A percentile compares a stretch with the other conserved stretches of the same genome.
Evolutionary conservation across 2,113 vertebrate species (phyloP).

Genomic region (Martes martes): DNA sequence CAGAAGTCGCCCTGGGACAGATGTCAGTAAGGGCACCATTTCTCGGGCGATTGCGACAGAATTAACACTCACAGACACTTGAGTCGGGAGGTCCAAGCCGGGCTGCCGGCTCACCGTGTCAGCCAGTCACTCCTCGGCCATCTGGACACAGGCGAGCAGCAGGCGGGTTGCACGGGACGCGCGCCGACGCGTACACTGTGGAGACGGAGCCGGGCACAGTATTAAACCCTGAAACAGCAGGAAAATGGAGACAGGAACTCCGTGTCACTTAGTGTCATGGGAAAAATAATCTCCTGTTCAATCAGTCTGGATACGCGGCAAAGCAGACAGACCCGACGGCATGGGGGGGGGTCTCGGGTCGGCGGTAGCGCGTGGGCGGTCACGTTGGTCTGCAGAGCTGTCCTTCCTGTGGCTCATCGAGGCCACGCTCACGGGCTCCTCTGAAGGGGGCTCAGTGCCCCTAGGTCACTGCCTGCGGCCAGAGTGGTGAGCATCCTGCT

Average conservation of each 20-base stretch:
- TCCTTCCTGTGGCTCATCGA: accelerated
- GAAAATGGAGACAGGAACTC: not conserved
- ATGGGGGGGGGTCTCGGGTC: accelerated
- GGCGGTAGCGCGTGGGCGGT: accelerated
- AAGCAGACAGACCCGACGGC: not conserved
- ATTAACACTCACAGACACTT: conserved; percentile 89
- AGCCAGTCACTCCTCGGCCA: conserved; percentile 85
- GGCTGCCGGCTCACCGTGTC: conserved; percentile 89
- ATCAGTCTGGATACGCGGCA: too few species aligned
- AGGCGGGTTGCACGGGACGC: not conserved
- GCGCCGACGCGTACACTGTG: accelerated
- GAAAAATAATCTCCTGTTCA: not conserved
- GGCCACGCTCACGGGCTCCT: accelerated
- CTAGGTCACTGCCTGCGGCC: not conserved
- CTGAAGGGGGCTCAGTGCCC: too few species aligned
- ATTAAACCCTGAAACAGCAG: not conserved
- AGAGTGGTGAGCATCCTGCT: accelerated
- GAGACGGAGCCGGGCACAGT: accelerated
- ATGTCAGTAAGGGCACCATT: conserved; percentile 61
- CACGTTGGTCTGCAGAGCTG: too few species aligned
- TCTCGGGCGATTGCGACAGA: conserved; percentile 71
- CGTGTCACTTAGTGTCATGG: accelerated
- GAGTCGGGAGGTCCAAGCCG: conserved; percentile 88
- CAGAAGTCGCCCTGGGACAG: conserved; percentile 14
- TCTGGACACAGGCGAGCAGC: not conserved